Base-by-base conservation (phyloP, 92 coral and sea anemone genomes). In the Phenganax stokvisi region DNA sequence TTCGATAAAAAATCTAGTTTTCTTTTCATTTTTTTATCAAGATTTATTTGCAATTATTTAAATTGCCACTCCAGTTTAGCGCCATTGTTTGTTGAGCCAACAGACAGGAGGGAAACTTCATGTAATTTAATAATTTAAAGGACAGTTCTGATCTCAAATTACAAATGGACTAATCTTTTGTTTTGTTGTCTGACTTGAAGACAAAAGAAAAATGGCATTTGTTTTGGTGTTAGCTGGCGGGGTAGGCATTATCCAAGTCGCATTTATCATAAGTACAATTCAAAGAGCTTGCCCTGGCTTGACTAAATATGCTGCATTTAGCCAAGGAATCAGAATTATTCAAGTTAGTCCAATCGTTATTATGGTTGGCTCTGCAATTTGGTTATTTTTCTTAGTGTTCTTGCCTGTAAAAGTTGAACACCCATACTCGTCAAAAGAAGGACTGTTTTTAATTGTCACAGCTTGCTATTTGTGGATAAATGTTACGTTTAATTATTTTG, bases 391-490 rank as follows among this genome's bases (percentile, higher is more conserved):
- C 44, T 83, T 75, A 54, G 89, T 89, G 65, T 96, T 89, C 53
- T 87, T 96, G 51, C 85, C 87, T 31, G 89, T 87, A n/a, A 93
- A 96, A 70, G 91, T 90, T 11, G 89, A 85, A 8, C 81, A 96
- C 72, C 96, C 99, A 25, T 96, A 85, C 59, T 84, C 75, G 29
- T 86, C 99, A 54, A 65, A 89, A 81, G 90, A 31, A 73, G 99
- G 99, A 55, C 87, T 96, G 87, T 72, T 86, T 28, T 92, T 90
- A 73, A 90, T 90, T 76, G 70, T 80, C 80, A 85, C 87, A 55
- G 97, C 99, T 37, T 79, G 93, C 60, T 96, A 92, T 82, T 80
- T 96, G 25, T 96, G 99, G 99, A 63, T 92, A 2, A 96, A 96
- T 74, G 89, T 92, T 83, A 94, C 89, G 25, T 96, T 92, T 75